phyloP scores from a whole-genome alignment of 2,888 invertebrate species.

The Galerucella pusilla region DNA sequence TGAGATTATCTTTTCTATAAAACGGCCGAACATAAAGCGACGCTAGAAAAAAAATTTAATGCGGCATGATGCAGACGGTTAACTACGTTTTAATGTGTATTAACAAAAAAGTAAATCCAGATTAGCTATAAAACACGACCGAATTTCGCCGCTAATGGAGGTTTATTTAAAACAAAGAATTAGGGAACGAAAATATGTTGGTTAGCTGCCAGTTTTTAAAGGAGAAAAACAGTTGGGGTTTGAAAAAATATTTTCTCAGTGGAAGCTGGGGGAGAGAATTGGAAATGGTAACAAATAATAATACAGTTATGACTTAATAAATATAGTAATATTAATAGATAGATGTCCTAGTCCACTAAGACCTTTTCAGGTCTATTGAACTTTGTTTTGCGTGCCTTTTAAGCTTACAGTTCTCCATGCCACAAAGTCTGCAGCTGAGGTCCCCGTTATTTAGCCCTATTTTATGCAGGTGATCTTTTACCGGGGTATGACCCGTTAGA shows the following conservation, averaged over 20 bases:
- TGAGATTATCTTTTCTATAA: conserved; percentile 1
- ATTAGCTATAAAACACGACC: background rate
- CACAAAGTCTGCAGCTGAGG: no score
- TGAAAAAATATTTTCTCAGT: background rate
- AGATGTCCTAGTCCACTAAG: no score
- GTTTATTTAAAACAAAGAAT: background rate
- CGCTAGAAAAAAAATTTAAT: background rate
- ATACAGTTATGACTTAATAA: no score
- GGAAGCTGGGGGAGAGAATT: background rate
- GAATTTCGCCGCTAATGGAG: background rate
- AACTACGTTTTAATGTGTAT: conserved; percentile 5
- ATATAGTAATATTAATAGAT: no score
- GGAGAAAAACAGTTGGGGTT: background rate
- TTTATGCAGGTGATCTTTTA: no score
- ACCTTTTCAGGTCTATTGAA: no score
- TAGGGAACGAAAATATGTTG: background rate
- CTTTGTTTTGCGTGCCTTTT: no score
- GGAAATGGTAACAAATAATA: no score
- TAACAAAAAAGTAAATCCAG: background rate
- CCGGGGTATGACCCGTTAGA: no score
- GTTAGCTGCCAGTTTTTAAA: no score
- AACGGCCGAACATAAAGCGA: background rate
- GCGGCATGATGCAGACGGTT: background rate
- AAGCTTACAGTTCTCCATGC: no score
- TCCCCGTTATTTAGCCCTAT: no score